These are phyloP conservation scores for Phthorimaea operculella DNA, from an alignment of 1,140 invertebrate species.

Conservation along the genomic window DNA sequence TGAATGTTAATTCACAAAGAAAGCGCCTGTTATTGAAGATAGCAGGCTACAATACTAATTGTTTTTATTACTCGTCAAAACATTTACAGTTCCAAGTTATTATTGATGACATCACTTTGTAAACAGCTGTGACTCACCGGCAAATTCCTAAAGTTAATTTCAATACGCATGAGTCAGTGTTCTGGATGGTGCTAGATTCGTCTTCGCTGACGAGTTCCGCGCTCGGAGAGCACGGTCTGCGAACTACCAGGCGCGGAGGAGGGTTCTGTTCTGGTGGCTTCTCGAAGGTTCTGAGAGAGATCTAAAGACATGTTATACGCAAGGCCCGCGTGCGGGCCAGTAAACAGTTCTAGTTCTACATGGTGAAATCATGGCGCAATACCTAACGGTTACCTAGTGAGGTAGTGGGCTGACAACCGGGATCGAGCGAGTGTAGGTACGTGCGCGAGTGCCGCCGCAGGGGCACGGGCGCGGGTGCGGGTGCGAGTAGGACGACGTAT, in stretches of 20 bases:
- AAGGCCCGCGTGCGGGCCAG: constrained; percentile 26
- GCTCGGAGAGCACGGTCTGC: too few species aligned
- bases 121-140: constrained; percentile 17
- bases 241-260: neutral
- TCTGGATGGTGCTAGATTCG: neutral
- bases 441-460: neutral
- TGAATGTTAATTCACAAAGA: neutral
- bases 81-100: neutral
- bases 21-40: neutral
- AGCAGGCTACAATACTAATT: too few species aligned
- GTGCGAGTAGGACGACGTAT: constrained; percentile 29
- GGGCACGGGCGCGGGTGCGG: constrained; percentile 16
- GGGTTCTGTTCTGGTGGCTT: constrained; percentile 6
- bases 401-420: constrained; percentile 55
- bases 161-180: too few species aligned
- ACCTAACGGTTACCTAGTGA: constrained; percentile 56
- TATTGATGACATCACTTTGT: constrained; percentile 1
- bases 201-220: too few species aligned
- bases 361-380: constrained; percentile 38
- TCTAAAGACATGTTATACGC: constrained; percentile 43
- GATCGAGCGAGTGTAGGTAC: constrained; percentile 22
- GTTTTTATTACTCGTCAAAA: too few species aligned
- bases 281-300: constrained; percentile 27
- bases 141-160: neutral
- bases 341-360: constrained; percentile 15